Base-by-base conservation (phyloP, 2,113 vertebrate species). In the Poecile atricapillus region DNA sequence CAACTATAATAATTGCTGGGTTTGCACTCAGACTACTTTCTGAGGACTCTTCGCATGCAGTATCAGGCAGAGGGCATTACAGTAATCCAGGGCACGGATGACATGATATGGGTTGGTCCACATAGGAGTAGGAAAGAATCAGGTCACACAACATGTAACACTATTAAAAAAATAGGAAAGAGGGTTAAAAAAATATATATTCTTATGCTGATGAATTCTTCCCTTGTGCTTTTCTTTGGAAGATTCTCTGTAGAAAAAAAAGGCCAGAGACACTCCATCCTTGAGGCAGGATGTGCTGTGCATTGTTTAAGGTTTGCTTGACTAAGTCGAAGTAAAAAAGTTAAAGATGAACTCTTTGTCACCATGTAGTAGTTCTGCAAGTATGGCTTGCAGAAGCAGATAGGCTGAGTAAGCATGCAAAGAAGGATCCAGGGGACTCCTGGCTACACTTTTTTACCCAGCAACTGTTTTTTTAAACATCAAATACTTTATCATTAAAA, bases 331-430 rank as follows among this genome's bases (percentile, higher is more conserved):
- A 84, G 70, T 71, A 58, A 87, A 81, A 94, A 90, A 64, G 62
- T 79, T 91, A 49, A 87, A 68, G 75, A 78, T 23, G 79, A 92
- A 75, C 37, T 82, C 75, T 92, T 47, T 28, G 62, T 93, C 89
- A 88, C 78, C 75, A 39, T 12, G 76, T 68, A 56, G 94, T n/a
- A 76, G 31, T 69, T 87, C 64, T 87, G n/a, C n/a, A n/a, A n/a
- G n/a, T n/a, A 28, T 59, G 68, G 95, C 87, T 95, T 94, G 71
- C 53, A 89, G 87, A 96, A 94, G 89, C 73, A 88, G 90, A 73
- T 22, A 49, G 81, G 28, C 37, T 77, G 58, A 73, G 49, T 56
- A 96, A 82, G 78, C 90, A 91, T 35, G 43, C 63, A 82, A 90
- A 94, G 89, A 95, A 97, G 81, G 74, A 87, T 70, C 76, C 77